Evolutionary conservation across 2,113 vertebrate species (phyloP), one percentile per base, ranked within the genome.

Genomic region (Tyrannus savana): DNA sequence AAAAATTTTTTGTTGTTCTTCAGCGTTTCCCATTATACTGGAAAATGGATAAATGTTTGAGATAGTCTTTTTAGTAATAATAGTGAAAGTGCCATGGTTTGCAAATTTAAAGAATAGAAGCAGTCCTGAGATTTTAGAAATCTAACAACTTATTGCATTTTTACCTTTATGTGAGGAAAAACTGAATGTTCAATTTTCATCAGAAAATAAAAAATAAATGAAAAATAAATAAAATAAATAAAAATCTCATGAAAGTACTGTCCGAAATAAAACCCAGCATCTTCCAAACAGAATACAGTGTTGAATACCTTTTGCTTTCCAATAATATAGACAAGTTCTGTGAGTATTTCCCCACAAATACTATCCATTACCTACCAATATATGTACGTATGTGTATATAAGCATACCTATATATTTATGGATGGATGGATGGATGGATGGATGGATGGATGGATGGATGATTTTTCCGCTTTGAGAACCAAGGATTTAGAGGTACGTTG

Each of bases 321-420:
- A 41, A 47, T 19, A 67, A 47, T 33, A 39, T 10, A 7, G 19
- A 17, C 12, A 64, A 58, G 18, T 3, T 84, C 11, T 11, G 2
- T 3, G 4, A 13, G 11, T 7, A n/a, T 62, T 76, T 76, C 15
- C 8, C 8, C 35, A 72, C 13, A 62, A 88, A 64, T 23, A 56
- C 16, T 50, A 22, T 25, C 44, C 8, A 39, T 9, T n/a, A 5
- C 19, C 28, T 27, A 31, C 14, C 53, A n/a, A n/a, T 39, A 33
- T 4, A 27, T 10, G 21, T 0, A 0, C 37, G 16, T 2, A 35
- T 16, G 7, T n/a, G 14, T 21, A 50, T 39, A 28, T 7, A 44
- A 30, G 13, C 5, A 1, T 33, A 15, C 2, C 35, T 25, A 23
- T 6, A 1, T 35, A 19, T 44, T 2, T 30, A 10, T 16, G 10